Evolutionary conservation across 2,113 vertebrate genomes (phyloP).

Genomic region (Cairina moschata): DNA sequence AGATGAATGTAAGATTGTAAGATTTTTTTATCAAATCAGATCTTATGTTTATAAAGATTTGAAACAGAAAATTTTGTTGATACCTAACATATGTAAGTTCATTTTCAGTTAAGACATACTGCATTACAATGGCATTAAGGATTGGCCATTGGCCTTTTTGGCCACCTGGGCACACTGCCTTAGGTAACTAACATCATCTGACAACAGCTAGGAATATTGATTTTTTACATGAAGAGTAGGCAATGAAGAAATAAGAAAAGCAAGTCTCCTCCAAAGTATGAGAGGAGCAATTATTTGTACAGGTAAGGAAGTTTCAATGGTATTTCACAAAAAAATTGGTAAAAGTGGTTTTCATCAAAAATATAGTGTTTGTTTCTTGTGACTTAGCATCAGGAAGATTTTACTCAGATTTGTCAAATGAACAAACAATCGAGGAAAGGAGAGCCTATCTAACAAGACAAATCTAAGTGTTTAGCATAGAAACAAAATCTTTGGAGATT

Average conservation of each 20-base stretch:
- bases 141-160: no score
- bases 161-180: no score
- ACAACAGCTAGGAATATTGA: not conserved
- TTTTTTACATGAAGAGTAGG: not conserved
- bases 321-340: not conserved
- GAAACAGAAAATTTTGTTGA: not conserved
- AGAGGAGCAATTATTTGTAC: not conserved
- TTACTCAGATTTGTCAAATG: not conserved
- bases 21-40: not conserved
- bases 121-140: no score
- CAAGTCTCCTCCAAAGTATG: not conserved
- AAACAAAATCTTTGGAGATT: not conserved
- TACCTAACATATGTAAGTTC: not conserved
- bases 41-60: not conserved
- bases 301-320: not conserved
- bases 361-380: rapidly evolving
- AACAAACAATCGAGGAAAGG: not conserved
- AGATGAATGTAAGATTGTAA: not conserved
- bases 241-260: not conserved
- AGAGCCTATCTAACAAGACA: not conserved
- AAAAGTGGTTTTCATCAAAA: not conserved
- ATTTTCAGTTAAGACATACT: not conserved
- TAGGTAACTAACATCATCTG: not conserved
- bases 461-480: not conserved
- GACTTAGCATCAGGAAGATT: not conserved